phyloP scores from a whole-genome alignment of 92 coral and sea anemone species.

The Scolanthus callimorphus region DNA sequence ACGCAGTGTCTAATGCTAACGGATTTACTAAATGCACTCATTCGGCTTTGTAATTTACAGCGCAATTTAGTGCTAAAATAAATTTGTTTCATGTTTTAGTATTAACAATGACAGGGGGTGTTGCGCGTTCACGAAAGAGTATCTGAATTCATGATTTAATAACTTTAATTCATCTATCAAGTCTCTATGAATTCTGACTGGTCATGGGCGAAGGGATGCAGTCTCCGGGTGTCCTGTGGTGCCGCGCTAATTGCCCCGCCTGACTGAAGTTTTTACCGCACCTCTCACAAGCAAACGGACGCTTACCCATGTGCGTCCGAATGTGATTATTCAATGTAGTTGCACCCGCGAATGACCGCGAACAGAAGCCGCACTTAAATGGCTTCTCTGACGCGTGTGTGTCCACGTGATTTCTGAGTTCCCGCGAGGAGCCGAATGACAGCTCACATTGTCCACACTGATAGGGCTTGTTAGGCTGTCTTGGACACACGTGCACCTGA shows the following conservation, averaged over 20 bases:
- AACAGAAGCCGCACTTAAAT: slow-evolving; percentile 95
- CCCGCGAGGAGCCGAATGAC: slow-evolving; percentile 75
- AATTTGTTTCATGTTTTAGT: too few species aligned
- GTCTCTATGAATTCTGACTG: too few species aligned
- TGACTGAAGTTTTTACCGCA: slow-evolving; percentile 80
- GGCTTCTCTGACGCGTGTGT: slow-evolving; percentile 89
- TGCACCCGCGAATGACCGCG: slow-evolving; percentile 94
- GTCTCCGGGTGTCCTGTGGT: slow-evolving; percentile 51
- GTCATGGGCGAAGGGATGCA: too few species aligned
- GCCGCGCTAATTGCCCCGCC: slow-evolving; percentile 78
- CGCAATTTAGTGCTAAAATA: too few species aligned
- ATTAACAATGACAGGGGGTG: too few species aligned
- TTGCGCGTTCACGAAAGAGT: too few species aligned
- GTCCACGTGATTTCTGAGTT: slow-evolving; percentile 90
- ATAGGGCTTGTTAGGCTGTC: slow-evolving; percentile 80
- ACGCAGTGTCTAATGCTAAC: too few species aligned
- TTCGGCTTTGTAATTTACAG: too few species aligned
- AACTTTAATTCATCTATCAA: too few species aligned
- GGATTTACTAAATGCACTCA: too few species aligned
- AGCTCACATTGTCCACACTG: slow-evolving; percentile 94
- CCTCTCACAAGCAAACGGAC: slow-evolving; percentile 67
- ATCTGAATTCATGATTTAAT: too few species aligned
- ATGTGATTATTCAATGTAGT: slow-evolving; percentile 97
- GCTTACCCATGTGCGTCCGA: slow-evolving; percentile 94
- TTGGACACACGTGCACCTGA: slow-evolving; percentile 90